Percentiles rank a stretch among this genome's conserved stretches.
Conservation (phyloP, 30 jellyfish, hydroid and myxozoan genomes). For the Nemopilema nomurai region DNA sequence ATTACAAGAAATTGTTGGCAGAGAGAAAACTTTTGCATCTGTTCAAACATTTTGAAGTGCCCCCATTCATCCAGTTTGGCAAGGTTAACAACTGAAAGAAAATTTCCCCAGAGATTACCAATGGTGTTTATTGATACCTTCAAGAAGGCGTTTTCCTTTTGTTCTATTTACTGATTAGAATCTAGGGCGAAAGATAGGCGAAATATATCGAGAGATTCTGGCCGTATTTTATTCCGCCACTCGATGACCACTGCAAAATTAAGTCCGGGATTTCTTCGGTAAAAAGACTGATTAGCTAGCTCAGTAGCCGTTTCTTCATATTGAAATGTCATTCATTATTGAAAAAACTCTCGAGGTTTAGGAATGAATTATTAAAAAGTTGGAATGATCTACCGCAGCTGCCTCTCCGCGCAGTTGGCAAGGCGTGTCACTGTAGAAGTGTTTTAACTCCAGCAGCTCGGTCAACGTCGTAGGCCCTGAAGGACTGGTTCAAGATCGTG, state of each 20-base stretch:
- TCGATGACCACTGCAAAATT: not conserved
- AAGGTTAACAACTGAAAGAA: too few relatives aligned
- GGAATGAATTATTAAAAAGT: slow-evolving; percentile 31
- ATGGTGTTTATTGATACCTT: too few relatives aligned
- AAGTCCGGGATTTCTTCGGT: not conserved
- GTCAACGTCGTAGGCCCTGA: not conserved
- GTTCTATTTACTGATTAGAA: too few relatives aligned
- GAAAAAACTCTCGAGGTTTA: slow-evolving; percentile 8
- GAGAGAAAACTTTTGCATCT: too few relatives aligned
- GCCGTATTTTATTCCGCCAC: not conserved
- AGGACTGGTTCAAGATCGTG: not conserved
- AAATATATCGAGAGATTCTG: not conserved
- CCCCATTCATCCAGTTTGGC: too few relatives aligned
- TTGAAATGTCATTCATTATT: slow-evolving; percentile 10
- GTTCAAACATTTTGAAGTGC: too few relatives aligned
- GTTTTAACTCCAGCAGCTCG: not conserved
- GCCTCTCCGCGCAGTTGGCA: not conserved
- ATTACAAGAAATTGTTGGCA: too few relatives aligned
- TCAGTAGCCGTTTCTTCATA: not conserved
- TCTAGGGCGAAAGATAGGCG: too few relatives aligned
- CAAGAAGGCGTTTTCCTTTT: too few relatives aligned
- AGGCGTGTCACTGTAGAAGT: slow-evolving; percentile 20
- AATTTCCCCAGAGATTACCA: too few relatives aligned
- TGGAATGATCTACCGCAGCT: slow-evolving; percentile 25
- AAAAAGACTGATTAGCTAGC: slow-evolving; percentile 4